A percentile compares a stretch with the other conserved stretches of the same genome.
Conservation (phyloP, 2,888 invertebrate genomes). For the Creontiades dilutus region DNA sequence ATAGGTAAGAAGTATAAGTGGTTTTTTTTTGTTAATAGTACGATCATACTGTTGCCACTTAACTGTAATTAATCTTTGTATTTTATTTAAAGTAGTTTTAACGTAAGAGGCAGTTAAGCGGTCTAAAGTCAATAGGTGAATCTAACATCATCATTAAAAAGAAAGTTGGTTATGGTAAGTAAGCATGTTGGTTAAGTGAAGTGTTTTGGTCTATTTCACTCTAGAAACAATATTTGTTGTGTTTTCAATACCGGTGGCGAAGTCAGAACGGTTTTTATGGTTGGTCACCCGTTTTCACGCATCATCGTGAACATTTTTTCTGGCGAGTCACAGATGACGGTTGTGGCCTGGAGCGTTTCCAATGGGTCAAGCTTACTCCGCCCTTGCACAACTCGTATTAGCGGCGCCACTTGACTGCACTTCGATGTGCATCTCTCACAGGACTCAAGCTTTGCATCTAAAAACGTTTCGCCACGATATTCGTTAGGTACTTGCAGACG, state of each 20-base stretch:
- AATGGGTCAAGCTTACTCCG: background rate
- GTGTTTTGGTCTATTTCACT: background rate
- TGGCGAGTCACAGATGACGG: background rate
- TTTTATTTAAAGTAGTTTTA: no score
- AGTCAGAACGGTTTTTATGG: background rate
- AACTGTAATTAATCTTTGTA: no score
- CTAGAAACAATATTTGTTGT: background rate
- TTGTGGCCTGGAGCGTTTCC: background rate
- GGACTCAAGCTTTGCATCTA: background rate
- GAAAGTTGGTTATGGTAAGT: no score
- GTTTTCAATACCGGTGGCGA: background rate
- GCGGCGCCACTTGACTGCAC: background rate
- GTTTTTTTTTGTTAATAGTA: no score
- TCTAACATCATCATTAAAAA: no score
- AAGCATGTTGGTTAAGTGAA: background rate
- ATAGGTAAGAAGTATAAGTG: no score
- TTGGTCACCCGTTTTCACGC: constrained; percentile 9
- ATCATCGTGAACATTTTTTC: background rate
- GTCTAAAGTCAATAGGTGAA: no score
- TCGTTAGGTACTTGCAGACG: no score
- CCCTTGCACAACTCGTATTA: background rate
- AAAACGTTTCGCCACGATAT: no score
- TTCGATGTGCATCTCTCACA: background rate
- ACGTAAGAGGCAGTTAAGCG: no score
- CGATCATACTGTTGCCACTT: no score